Evolutionary conservation across 2,797 vertebrate genomes (phyloP).

Genomic region (Oceanodroma leucorhoa): DNA sequence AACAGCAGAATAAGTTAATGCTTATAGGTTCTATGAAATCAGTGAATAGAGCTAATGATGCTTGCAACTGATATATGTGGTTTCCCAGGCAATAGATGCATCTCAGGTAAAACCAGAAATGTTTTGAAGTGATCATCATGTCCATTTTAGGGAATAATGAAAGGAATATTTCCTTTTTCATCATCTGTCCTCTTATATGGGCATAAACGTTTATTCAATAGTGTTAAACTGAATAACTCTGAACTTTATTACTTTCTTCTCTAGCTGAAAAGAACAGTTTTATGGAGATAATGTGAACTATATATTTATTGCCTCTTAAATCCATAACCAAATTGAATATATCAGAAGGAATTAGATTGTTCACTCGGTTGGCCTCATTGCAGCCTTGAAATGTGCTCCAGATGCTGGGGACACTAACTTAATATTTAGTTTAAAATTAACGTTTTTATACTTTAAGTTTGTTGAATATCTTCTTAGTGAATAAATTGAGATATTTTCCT

Average conservation of each 20-base stretch:
- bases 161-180: background rate
- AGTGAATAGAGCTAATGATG: background rate
- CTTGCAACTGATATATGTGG: background rate
- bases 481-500: background rate
- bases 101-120: background rate
- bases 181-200: background rate
- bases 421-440: constrained; percentile 10
- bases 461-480: background rate
- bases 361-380: background rate
- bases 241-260: background rate
- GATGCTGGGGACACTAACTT: background rate
- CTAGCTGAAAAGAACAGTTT: background rate
- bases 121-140: background rate
- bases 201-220: background rate
- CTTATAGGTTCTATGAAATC: background rate
- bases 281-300: background rate
- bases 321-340: background rate
- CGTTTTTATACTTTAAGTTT: background rate
- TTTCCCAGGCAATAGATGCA: background rate
- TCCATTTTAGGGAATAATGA: background rate
- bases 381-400: background rate
- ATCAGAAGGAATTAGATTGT: background rate
- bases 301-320: constrained; percentile 4
- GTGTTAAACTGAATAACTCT: background rate
- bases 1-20: background rate